phyloP scores from a whole-genome alignment of 1,140 invertebrate species.

The Caenorhabditis inopinata region DNA sequence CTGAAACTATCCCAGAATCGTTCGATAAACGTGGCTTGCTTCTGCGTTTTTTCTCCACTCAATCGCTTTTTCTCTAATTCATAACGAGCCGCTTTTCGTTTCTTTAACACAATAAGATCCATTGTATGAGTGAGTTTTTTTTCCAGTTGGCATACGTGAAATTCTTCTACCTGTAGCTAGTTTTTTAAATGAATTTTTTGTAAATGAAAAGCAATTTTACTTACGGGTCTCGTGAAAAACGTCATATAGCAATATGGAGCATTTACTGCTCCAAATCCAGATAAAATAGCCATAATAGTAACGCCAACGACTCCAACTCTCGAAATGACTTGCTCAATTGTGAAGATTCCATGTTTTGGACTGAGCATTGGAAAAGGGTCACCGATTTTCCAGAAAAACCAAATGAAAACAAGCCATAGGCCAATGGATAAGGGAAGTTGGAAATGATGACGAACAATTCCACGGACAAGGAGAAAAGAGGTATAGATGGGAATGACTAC shows the following conservation, averaged over 20 bases:
- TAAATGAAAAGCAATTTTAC: too few relatives aligned
- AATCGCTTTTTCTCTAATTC: conserved; percentile 50
- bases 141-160: conserved; percentile 84
- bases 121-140: conserved; percentile 87
- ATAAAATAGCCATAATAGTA: conserved; percentile 96
- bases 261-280: conserved; percentile 99
- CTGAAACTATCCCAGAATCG: conserved; percentile 1
- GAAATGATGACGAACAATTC: conserved; percentile 69
- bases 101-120: conserved; percentile 94
- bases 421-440: conserved; percentile 79
- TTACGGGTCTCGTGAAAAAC: conserved; percentile 92
- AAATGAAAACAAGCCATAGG: conserved; percentile 87
- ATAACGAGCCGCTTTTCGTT: conserved; percentile 74
- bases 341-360: conserved; percentile 85
- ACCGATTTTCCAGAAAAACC: conserved; percentile 97
- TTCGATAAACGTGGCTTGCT: neutral
- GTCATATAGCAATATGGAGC: conserved; percentile 99
- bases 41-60: neutral
- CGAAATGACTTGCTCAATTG: conserved; percentile 92
- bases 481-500: conserved; percentile 92
- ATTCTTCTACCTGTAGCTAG: conserved; percentile 68
- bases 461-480: neutral
- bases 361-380: conserved; percentile 97
- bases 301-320: conserved; percentile 96
- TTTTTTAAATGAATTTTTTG: too few relatives aligned